Base-by-base conservation (phyloP, 2,888 invertebrate genomes). In the Orthonychiurus folsomi region DNA sequence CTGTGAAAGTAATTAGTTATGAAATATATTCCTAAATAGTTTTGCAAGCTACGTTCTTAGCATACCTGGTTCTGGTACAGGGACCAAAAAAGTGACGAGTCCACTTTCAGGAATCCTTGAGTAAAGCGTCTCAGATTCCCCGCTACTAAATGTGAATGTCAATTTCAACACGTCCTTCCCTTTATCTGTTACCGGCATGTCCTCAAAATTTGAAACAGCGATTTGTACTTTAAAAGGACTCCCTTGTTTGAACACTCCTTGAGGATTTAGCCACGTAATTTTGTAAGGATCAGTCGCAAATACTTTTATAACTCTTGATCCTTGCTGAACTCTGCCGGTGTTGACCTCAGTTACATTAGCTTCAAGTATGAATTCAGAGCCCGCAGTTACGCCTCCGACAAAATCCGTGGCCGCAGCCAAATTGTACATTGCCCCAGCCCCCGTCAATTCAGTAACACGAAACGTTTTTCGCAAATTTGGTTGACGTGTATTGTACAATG, bases 381-480 rank as follows among this genome's bases (percentile, higher is more conserved):
- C 52, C n/a, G 5, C n/a, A 52, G 20, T 52, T 20, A 52, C 5
- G 27, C 21, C 37, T 23, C 47, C 53, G 18, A 9, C 54, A n/a
- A n/a, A n/a, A n/a, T n/a, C n/a, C n/a, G n/a, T n/a, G n/a, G n/a
- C n/a, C n/a, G n/a, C n/a, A 15, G 5, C 37, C 5, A 37, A 15
- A 37, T 37, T 5, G 15, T 9, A 37, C 5, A 9, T 9, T 9
- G 37, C 37, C 15, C 37, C 9, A 5, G 52, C 60, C 3, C 27
- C n/a, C 2, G 64, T 65, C 15, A 64, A 28, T 15, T 56, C 9
- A n/a, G 60, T 52, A 15, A 58, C 52, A 0, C 52, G 24, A 3
- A 9, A 50, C 18, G 55, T 2, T 1, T 23, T 58, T 1, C n/a
- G 5, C n/a, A 24, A 37, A 26, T 53, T 24, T 18, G n/a, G 21